phyloP scores from a whole-genome alignment of 2,888 invertebrate genomes.

The Stenurella melanura region DNA sequence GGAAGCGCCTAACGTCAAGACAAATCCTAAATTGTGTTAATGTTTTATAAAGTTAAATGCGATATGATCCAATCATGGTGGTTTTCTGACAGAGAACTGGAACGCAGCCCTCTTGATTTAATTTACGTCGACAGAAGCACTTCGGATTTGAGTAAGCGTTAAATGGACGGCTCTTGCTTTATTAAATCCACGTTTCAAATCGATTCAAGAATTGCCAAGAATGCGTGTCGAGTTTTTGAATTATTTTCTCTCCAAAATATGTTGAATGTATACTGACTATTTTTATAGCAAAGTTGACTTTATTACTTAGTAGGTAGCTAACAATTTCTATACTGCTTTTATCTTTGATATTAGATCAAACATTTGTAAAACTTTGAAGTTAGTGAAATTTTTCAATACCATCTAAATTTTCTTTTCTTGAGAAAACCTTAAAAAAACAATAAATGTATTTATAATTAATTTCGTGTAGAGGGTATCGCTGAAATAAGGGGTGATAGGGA shows the following conservation, averaged over 20 bases:
- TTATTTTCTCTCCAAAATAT: conserved; percentile 5
- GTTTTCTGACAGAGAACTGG: conserved; percentile 58
- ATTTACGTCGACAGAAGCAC: conserved; percentile 59
- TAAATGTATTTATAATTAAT: no score
- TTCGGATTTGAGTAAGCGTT: conserved; percentile 56
- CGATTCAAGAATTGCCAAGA: conserved; percentile 33
- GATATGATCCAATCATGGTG: conserved; percentile 67
- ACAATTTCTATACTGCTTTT: no score
- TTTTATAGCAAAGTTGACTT: no score
- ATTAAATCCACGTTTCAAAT: conserved; percentile 44
- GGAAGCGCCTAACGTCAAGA: conserved; percentile 62
- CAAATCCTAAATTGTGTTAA: conserved; percentile 67
- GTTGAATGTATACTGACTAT: background rate
- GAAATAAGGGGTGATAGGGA: no score
- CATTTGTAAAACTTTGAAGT: no score
- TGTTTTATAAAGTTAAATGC: conserved; percentile 68
- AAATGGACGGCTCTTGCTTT: conserved; percentile 54
- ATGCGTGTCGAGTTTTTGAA: conserved; percentile 35
- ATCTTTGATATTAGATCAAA: no score
- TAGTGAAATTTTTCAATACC: no score
- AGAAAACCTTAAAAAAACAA: no score
- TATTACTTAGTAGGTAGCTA: no score
- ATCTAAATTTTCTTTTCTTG: no score
- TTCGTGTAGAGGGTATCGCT: no score
- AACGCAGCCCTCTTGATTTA: conserved; percentile 56